A percentile compares a stretch with the other conserved stretches of the same genome.
Evolutionary conservation across 1,140 invertebrate genomes (phyloP).

Genomic region (Drosophila novamexicana): DNA sequence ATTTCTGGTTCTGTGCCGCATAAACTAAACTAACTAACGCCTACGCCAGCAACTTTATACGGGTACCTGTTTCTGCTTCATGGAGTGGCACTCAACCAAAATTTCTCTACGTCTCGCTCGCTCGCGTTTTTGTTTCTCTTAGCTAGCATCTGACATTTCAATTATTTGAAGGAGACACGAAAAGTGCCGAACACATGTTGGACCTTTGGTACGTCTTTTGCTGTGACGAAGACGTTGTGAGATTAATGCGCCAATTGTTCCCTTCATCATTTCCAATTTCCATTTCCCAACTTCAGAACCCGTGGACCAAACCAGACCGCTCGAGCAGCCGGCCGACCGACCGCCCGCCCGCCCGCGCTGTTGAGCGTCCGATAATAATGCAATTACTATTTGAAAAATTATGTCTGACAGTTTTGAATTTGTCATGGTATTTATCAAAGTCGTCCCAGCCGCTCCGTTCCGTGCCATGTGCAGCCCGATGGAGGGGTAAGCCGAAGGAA

Average conservation of each 20-base stretch:
- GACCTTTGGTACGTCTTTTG: slow-evolving; percentile 38
- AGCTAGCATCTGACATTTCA: slow-evolving; percentile 67
- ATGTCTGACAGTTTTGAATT: slow-evolving; percentile 83
- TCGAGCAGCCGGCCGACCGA: neutral
- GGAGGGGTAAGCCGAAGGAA: slow-evolving; percentile 30
- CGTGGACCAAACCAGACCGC: neutral
- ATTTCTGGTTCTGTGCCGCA: neutral
- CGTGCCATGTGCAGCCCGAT: slow-evolving; percentile 38
- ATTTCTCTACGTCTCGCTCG: slow-evolving; percentile 24
- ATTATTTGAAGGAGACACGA: slow-evolving; percentile 58
- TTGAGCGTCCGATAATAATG: slow-evolving; percentile 73
- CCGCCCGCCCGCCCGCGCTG: slow-evolving; percentile 19
- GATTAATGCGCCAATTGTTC: slow-evolving; percentile 83
- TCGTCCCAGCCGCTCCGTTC: slow-evolving; percentile 47
- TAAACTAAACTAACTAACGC: slow-evolving; percentile 16
- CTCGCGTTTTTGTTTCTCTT: slow-evolving; percentile 8
- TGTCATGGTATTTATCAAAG: slow-evolving; percentile 84
- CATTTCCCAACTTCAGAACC: slow-evolving; percentile 54
- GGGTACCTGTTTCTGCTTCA: slow-evolving; percentile 70
- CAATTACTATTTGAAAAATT: slow-evolving; percentile 84
- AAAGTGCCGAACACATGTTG: slow-evolving; percentile 60
- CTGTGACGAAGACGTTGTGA: slow-evolving; percentile 44
- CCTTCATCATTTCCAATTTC: slow-evolving; percentile 70
- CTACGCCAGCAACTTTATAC: slow-evolving; percentile 26
- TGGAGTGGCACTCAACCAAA: slow-evolving; percentile 61